Base-by-base conservation (phyloP, 2,888 invertebrate genomes). In the Orthosia gothica region DNA sequence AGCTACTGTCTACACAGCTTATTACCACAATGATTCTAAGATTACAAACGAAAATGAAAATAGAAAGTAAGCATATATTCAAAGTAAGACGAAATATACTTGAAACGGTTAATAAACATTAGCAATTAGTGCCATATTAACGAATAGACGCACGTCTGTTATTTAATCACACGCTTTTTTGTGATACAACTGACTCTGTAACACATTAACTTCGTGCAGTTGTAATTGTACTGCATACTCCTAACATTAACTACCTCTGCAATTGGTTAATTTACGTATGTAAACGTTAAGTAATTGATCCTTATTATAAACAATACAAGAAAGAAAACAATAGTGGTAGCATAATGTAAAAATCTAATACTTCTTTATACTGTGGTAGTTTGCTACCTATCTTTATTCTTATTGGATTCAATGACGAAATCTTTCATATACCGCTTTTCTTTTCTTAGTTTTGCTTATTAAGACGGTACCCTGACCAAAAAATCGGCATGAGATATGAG, bases 61-160 rank as follows among this genome's bases (percentile, higher is more conserved):
- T 77, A 55, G 81, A 77, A 77, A 77, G 81, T 74, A 71, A 71
- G 65, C 61, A 40, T 57, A 65, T 67, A 77, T 32, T 32, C 32
- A 70, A 83, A 65, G 5, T 58, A 50, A 65, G 23, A 62, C 26
- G 61, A 75, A 77, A 61, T 66, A 77, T 13, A 52, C 23, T 59
- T 57, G 75, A 67, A 54, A 62, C 57, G 13, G 66, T 54, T 68
- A 50, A 62, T 68, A 70, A 62, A 65, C 65, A 77, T 54, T 5
- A 64, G 76, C 57, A 71, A 84, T 84, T 83, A 77, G 23, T 63
- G 66, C 76, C 62, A 32, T 45, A 62, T 50, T 57, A 74, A 62
- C 69, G 16, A 72, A 67, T 55, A 84, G 62, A 69, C 69, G 59
- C 45, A 57, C 26, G 70, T 69, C 65, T 66, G 66, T 74, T 81